These are phyloP conservation scores for Neomonachus schauinslandi DNA, from an alignment of 2,113 vertebrate species.

Conservation along the genomic window DNA sequence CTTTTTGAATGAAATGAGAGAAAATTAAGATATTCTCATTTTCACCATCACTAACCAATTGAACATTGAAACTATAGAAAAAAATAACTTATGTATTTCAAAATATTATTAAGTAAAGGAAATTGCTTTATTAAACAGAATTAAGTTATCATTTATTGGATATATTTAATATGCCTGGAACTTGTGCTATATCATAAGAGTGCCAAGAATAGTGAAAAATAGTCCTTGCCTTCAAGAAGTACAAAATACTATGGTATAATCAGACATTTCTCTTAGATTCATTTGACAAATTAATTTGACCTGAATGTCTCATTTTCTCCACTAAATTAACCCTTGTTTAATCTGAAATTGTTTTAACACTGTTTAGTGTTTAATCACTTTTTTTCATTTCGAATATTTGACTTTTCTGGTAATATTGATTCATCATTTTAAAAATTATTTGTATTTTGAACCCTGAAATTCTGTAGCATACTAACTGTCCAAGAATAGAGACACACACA, in stretches of 20 bases:
- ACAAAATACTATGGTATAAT: not conserved
- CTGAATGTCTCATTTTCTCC: not conserved
- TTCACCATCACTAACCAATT: constrained; percentile 3
- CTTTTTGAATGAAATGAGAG: not conserved
- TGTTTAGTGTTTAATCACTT: not conserved
- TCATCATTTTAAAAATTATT: constrained; percentile 41
- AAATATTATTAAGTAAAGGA: constrained; percentile 38
- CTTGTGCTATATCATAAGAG: not conserved
- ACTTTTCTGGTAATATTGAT: constrained; percentile 26
- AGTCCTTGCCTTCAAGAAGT: not conserved
- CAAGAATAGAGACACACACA: not conserved
- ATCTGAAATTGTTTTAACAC: not conserved
- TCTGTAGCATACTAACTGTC: not conserved
- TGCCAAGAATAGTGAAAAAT: not conserved
- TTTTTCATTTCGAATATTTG: constrained; percentile 24
- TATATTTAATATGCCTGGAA: not conserved
- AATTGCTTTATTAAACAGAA: constrained; percentile 7
- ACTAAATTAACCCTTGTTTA: not conserved
- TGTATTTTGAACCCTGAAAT: constrained; percentile 40
- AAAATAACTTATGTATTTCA: not conserved
- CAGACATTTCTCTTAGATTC: not conserved
- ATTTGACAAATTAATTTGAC: not conserved
- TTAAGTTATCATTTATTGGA: not conserved
- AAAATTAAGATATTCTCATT: constrained; percentile 1
- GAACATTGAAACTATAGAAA: not conserved